Evolutionary conservation across 2,113 vertebrate species (phyloP).

Genomic region (Chlamydotis undulata): DNA sequence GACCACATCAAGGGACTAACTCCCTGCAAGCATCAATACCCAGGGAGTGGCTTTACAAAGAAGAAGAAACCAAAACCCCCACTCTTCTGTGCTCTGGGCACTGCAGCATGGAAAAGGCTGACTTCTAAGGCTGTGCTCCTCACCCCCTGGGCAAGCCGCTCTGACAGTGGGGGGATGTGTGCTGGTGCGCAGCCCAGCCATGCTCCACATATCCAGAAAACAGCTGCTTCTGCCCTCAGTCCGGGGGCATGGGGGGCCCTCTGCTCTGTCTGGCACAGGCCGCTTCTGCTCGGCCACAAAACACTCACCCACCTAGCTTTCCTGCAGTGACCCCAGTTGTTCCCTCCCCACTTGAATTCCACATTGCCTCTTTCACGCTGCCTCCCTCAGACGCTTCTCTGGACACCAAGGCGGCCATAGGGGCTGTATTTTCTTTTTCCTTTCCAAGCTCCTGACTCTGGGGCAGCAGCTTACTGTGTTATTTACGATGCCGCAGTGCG

Average conservation of each 20-base stretch:
- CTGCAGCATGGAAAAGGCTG: not conserved
- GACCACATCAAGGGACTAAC: not conserved
- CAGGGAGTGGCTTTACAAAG: not conserved
- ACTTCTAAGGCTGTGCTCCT: not conserved
- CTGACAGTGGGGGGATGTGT: accelerated
- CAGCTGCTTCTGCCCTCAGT: not conserved
- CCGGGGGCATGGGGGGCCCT: not conserved
- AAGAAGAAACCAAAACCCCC: not conserved
- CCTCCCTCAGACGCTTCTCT: not conserved
- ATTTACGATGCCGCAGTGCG: not conserved
- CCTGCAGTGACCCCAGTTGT: not conserved
- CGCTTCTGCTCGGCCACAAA: not conserved
- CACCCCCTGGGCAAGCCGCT: accelerated
- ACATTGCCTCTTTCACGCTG: not conserved
- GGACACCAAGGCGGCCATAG: not conserved
- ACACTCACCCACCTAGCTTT: not conserved
- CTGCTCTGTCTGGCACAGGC: not conserved
- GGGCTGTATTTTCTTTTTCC: not conserved
- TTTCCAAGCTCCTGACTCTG: not conserved
- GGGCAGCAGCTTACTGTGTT: slow-evolving; percentile 8
- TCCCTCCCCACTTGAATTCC: not conserved
- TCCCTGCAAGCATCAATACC: not conserved
- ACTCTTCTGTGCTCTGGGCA: not conserved
- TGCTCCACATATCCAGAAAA: not conserved
- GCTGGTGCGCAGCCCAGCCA: accelerated